Evolutionary conservation across 2,888 invertebrate species (phyloP).

Genomic region (Sympetrum striolatum): DNA sequence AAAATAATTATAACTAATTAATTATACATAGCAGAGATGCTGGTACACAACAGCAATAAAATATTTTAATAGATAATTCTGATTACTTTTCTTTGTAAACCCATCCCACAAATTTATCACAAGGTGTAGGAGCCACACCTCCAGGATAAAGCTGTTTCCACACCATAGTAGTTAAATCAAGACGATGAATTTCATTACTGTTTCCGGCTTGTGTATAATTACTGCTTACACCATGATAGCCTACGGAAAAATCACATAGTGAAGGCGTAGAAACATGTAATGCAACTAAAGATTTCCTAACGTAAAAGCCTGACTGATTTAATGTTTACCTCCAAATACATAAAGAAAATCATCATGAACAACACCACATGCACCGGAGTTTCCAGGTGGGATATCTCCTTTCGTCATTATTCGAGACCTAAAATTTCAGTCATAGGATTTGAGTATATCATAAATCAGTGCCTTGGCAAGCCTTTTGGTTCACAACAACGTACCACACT

Average conservation of each 20-base stretch:
- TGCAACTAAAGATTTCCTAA: neutral
- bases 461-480: neutral
- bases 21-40: no score
- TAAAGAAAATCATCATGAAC: conserved; percentile 51
- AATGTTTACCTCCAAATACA: conserved; percentile 52
- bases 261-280: neutral
- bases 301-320: neutral
- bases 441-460: neutral
- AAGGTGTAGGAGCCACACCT: conserved; percentile 50
- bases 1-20: no score
- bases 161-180: conserved; percentile 50
- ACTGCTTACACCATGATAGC: conserved; percentile 45
- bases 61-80: neutral
- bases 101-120: conserved; percentile 54
- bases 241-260: neutral
- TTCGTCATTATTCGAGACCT: conserved; percentile 49
- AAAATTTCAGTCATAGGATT: neutral
- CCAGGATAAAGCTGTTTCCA: conserved; percentile 51
- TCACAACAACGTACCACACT: conserved; percentile 50
- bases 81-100: conserved; percentile 52
- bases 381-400: conserved; percentile 51
- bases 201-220: conserved; percentile 16
- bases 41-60: neutral
- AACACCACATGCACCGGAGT: conserved; percentile 52
- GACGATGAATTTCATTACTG: conserved; percentile 50